Percentiles rank a stretch among this genome's conserved stretches.
phyloP scores from a whole-genome alignment of 2,888 invertebrate genomes.

The Thereva nobilitata region DNA sequence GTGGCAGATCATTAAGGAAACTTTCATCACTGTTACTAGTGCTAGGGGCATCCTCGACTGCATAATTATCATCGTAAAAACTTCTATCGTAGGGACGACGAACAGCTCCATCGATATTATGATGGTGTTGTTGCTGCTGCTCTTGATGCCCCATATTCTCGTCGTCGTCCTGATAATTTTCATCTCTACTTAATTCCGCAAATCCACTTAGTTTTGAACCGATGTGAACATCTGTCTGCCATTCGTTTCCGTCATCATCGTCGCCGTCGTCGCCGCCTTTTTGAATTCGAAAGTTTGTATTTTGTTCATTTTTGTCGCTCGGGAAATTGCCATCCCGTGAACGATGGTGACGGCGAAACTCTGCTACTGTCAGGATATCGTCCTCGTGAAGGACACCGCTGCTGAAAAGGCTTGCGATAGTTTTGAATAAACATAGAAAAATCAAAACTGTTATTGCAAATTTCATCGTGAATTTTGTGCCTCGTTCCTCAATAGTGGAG shows the following conservation, averaged over 20 bases:
- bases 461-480: constrained; percentile 4
- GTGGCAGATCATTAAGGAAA: constrained; percentile 20
- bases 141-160: neutral
- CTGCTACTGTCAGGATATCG: constrained; percentile 3
- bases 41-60: constrained; percentile 19
- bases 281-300: neutral
- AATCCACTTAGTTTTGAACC: constrained; percentile 11
- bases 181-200: constrained; percentile 3
- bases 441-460: neutral
- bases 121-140: too few species aligned
- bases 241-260: constrained; percentile 10
- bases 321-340: neutral
- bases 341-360: neutral
- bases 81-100: too few species aligned
- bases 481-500: constrained; percentile 4
- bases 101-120: too few species aligned
- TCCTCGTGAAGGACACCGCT: constrained; percentile 23
- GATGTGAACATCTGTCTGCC: constrained; percentile 18
- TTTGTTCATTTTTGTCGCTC: neutral
- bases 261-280: neutral
- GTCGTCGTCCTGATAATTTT: constrained; percentile 16
- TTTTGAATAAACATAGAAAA: constrained; percentile 5
- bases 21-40: constrained; percentile 1
- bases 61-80: constrained; percentile 26
- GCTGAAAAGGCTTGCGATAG: constrained; percentile 1